A percentile compares a stretch with the other conserved stretches of the same genome.
Evolutionary conservation across 64 coral and sea anemone genomes (phyloP).

Genomic region (Dendronephthya gigantea): DNA sequence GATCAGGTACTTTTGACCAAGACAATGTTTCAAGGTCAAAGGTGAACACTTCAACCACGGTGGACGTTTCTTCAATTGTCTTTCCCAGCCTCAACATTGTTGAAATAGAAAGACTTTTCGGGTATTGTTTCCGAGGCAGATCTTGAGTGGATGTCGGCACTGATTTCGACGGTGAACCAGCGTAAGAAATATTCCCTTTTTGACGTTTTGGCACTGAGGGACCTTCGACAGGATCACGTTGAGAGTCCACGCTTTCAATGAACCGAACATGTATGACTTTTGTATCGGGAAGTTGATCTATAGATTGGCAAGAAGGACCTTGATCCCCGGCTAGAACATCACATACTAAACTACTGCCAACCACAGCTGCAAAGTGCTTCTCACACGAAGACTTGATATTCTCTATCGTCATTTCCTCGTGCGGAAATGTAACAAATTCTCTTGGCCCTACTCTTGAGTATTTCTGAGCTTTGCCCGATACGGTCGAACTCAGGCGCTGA

Average conservation of each 20-base stretch:
- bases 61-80: too few relatives aligned
- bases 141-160: too few relatives aligned
- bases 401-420: not conserved
- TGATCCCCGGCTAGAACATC: not conserved
- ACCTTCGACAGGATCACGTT: not conserved
- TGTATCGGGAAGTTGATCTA: not conserved
- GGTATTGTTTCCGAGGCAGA: too few relatives aligned
- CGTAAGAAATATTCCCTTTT: not conserved
- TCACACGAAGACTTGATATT: conserved; percentile 1
- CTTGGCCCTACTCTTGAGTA: conserved; percentile 3
- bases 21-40: too few relatives aligned
- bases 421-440: not conserved
- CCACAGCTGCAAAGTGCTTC: not conserved
- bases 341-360: conserved; percentile 5
- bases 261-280: conserved; percentile 10
- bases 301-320: conserved; percentile 3
- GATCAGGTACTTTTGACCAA: too few relatives aligned
- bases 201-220: not conserved
- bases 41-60: too few relatives aligned
- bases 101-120: too few relatives aligned
- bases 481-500: not conserved
- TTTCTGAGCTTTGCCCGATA: not conserved
- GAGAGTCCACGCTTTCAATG: not conserved
- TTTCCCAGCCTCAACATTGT: too few relatives aligned
- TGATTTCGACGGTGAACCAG: too few relatives aligned